These are phyloP conservation scores for Neoitamus cyanurus DNA, from an alignment of 2,888 invertebrate species.

Conservation along the genomic window DNA sequence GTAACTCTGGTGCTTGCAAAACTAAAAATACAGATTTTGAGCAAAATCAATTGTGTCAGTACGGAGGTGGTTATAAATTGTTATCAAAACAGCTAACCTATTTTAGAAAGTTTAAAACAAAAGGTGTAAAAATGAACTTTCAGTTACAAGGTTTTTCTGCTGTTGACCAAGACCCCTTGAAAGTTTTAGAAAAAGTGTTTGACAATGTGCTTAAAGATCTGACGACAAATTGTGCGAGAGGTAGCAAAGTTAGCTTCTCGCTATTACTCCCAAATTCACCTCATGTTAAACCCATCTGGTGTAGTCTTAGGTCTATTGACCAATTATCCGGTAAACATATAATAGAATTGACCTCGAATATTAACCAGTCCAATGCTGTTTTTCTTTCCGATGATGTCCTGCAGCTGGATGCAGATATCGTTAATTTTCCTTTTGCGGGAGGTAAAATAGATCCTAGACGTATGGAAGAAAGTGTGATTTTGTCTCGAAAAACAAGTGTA, in stretches of 20 bases:
- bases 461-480: background rate
- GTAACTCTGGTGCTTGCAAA: background rate
- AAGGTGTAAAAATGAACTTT: background rate
- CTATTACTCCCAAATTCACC: background rate
- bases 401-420: background rate
- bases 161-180: background rate
- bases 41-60: background rate
- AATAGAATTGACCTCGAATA: too few relatives aligned
- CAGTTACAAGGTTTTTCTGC: background rate
- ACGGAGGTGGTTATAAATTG: background rate
- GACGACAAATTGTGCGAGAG: background rate
- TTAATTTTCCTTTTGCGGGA: conserved; percentile 24
- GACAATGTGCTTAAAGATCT: too few relatives aligned
- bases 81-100: background rate
- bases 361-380: too few relatives aligned
- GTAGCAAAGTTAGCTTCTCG: background rate
- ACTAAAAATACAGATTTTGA: background rate
- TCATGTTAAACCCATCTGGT: background rate
- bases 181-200: background rate
- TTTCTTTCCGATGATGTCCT: too few relatives aligned
- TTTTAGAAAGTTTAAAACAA: background rate
- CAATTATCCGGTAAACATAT: too few relatives aligned
- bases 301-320: background rate
- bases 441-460: background rate
- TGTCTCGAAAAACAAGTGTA: too few relatives aligned